Base-by-base conservation (phyloP, 2,888 invertebrate genomes). In the Ligdia adustata region DNA sequence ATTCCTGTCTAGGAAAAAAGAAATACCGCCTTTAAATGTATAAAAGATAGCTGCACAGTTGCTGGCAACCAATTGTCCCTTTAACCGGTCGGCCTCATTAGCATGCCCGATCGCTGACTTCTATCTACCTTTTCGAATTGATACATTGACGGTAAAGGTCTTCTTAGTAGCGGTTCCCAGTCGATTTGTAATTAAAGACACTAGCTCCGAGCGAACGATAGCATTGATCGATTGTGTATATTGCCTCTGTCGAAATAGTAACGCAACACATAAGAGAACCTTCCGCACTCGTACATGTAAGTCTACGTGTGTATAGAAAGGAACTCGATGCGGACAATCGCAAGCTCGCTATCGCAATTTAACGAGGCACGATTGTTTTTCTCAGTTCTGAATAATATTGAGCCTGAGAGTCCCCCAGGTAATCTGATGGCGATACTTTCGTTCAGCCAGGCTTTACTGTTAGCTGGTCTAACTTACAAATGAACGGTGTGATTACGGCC, bases 301-400 rank as follows among this genome's bases (percentile, higher is more conserved):
- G 52, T 66, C 7, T 65, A 68, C 63, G 66, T 55, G 61, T 57
- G 59, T 66, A 73, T 69, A 76, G 72, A 72, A 73, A 72, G 70
- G 61, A 66, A 73, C 69, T 71, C 72, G 74, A 79, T 75, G 76
- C 74, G 69, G 69, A 73, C 75, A 84, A 88, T 87, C 83, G 79
- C 70, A 66, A 64, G 72, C 70, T 72, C 69, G 75, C 79, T 84
- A 87, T 86, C 87, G 74, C 79, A 82, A 75, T 82, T 87, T 88
- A 89, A 89, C 86, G 85, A 89, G 83, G 67, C 86, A 87, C 87
- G 85, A 87, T 88, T 88, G 87, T 89, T 89, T 88, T 88, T 88
- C 86, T 81, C 76, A 85, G 82, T 86, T 88, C 82, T 86, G 86
- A 87, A 89, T 87, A 89, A 88, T 90, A 89, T 89, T 85, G 86